Percentiles rank a stretch among this genome's conserved stretches.
Evolutionary conservation across 1,140 invertebrate genomes (phyloP).

Genomic region (Drosophila subobscura): DNA sequence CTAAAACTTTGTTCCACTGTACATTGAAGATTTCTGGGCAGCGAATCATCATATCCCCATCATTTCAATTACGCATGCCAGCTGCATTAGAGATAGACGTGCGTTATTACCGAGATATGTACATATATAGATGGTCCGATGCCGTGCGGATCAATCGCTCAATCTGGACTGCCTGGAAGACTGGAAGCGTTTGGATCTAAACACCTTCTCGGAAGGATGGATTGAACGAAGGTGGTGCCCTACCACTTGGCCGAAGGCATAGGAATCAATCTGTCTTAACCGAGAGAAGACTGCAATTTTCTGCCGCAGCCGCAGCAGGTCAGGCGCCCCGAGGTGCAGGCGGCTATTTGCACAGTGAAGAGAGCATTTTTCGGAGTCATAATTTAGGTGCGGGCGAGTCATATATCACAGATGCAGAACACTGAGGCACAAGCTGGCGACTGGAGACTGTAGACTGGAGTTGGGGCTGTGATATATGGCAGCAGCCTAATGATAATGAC

Average conservation of each 20-base stretch:
- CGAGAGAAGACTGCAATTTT: slow-evolving; percentile 35
- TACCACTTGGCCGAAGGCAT: background rate
- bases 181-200: slow-evolving; percentile 69
- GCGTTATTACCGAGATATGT: slow-evolving; percentile 33
- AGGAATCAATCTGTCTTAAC: slow-evolving; percentile 24
- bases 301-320: slow-evolving; percentile 21
- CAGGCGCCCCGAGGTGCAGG: slow-evolving; percentile 67
- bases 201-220: slow-evolving; percentile 68
- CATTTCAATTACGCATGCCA: slow-evolving; percentile 65
- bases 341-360: slow-evolving; percentile 72
- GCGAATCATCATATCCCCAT: slow-evolving; percentile 8
- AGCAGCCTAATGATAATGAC: slow-evolving; percentile 75
- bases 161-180: slow-evolving; percentile 32
- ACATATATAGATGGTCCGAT: slow-evolving; percentile 2
- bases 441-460: background rate
- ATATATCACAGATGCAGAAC: slow-evolving; percentile 47
- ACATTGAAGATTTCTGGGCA: background rate
- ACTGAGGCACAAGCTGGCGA: background rate
- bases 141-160: slow-evolving; percentile 47
- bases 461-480: slow-evolving; percentile 64
- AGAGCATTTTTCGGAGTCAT: slow-evolving; percentile 41
- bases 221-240: background rate
- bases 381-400: slow-evolving; percentile 74
- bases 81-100: slow-evolving; percentile 64
- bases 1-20: slow-evolving; percentile 31